phyloP scores from a whole-genome alignment of 2,113 vertebrate species.

The Orthonyx spaldingii region DNA sequence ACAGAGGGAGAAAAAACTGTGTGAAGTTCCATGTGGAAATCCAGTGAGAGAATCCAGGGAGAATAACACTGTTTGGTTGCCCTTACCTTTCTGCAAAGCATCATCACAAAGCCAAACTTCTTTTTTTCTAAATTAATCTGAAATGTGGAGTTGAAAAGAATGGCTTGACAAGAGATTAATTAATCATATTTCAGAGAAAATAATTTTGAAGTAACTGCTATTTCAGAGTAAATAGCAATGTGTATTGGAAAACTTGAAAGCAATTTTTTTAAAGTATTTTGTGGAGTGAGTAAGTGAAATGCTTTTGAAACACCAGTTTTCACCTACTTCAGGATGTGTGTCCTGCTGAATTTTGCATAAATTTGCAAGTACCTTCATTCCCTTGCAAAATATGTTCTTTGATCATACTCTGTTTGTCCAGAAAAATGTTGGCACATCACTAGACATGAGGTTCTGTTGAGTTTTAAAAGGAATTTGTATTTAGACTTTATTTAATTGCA shows the following conservation, averaged over 20 bases:
- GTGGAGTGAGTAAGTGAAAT: background rate
- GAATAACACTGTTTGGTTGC: background rate
- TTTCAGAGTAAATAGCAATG: background rate
- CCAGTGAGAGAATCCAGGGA: background rate
- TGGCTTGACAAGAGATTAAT: background rate
- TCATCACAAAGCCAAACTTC: background rate
- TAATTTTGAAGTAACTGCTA: background rate
- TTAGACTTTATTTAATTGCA: background rate
- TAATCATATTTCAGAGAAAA: background rate
- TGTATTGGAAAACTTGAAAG: background rate
- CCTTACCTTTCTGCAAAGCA: background rate
- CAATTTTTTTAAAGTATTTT: background rate
- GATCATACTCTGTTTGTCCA: background rate
- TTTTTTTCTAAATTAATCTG: background rate
- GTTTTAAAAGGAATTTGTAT: background rate
- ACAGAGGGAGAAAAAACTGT: background rate
- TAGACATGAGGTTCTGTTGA: background rate
- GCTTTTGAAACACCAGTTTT: background rate
- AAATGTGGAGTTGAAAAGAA: background rate
- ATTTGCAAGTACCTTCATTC: background rate
- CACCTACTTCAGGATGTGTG: background rate
- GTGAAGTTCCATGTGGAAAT: background rate
- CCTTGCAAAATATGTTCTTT: background rate
- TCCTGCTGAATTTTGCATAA: background rate
- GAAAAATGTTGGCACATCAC: background rate